Base-by-base conservation (phyloP, 2,888 invertebrate species). In the Microplitis deprimator region DNA sequence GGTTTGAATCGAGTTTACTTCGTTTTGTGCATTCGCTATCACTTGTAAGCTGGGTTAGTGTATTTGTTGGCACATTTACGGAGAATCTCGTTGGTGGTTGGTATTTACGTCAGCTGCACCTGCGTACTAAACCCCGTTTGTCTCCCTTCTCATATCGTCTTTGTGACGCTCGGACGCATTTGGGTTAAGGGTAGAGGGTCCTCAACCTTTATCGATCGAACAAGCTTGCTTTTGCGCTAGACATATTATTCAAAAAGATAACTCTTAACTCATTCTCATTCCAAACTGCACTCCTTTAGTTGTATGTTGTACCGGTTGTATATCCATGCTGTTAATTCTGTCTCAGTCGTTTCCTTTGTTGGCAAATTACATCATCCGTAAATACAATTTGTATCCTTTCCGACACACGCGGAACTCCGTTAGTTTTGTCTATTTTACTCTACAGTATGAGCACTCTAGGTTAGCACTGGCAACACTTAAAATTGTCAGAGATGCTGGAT, bases 131-230 rank as follows among this genome's bases (percentile, higher is more conserved):
- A 77, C 29, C 29, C 29, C 65, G 75, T 75, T 75, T 71, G 74
- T 79, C 77, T 73, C 71, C 50, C 61, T 61, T 78, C 76, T 80
- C 77, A 81, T 78, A 80, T 81, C 78, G 77, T 79, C 78, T 79
- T 80, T 77, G 78, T 79, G 79, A 82, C 78, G 78, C 79, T 81
- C 74, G 81, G 76, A 80, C 82, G 80, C 79, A 82, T 82, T 82
- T 82, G 79, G 82, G 81, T 81, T 82, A 81, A 82, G 82, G 82
- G 80, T 81, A 79, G 80, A 81, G 76, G 74, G 78, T 78, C 81
- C 77, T 70, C 79, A 79, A 81, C 81, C 81, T 79, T 81, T 82
- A 82, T 82, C 81, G 81, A 82, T 82, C 81, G 74, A 61, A 76
- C 72, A 62, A 38, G 17, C 67, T 73, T 67, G 60, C 62, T 72